Evolutionary conservation across 1,140 invertebrate species (phyloP).

Genomic region (Drosophila erecta): DNA sequence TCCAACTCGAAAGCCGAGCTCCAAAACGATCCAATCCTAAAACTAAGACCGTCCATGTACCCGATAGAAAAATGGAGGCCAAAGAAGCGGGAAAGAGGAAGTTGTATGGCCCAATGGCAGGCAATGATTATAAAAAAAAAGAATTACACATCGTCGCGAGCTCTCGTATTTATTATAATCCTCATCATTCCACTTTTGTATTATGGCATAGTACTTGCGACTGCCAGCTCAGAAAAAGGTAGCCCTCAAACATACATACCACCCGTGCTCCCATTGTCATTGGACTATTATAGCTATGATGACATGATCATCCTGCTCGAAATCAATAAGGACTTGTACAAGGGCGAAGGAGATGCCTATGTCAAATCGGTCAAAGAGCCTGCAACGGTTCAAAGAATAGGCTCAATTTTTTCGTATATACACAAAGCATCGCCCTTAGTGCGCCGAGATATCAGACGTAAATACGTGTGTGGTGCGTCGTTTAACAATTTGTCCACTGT

Average conservation of each 20-base stretch:
- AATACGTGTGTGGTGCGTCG: conserved; percentile 1
- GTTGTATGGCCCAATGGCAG: neutral
- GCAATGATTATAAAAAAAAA: conserved; percentile 22
- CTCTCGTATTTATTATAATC: conserved; percentile 3
- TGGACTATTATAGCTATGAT: neutral
- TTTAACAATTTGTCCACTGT: conserved; percentile 46
- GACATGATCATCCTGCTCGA: conserved; percentile 3
- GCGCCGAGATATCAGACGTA: conserved; percentile 15
- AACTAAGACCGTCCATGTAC: neutral
- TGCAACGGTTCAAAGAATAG: neutral
- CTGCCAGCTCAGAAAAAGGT: neutral
- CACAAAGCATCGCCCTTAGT: neutral
- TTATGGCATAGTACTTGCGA: neutral
- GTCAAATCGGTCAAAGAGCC: neutral
- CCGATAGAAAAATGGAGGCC: no score
- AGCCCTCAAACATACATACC: neutral
- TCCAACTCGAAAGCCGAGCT: no score
- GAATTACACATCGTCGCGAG: neutral
- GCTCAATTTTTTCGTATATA: neutral
- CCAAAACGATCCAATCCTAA: neutral
- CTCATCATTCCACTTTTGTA: conserved; percentile 12
- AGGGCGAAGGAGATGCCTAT: neutral
- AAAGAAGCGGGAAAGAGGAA: neutral
- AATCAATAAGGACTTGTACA: neutral
- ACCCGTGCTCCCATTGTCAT: neutral